These are phyloP conservation scores for Antechinus flavipes DNA, from an alignment of 2,113 vertebrate species.

Conservation along the genomic window DNA sequence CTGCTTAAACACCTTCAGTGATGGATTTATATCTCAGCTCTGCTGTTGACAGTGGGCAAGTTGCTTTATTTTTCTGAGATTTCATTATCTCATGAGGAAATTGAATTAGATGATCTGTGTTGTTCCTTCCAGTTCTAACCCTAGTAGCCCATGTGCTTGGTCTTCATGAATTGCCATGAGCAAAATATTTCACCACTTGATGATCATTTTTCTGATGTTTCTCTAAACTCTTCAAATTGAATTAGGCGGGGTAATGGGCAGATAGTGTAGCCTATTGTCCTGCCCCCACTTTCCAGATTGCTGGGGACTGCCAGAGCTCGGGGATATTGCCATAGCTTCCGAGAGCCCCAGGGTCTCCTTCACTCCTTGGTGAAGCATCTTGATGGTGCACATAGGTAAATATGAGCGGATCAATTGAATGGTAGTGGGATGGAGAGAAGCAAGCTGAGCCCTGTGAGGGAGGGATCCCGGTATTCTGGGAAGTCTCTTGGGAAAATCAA, in stretches of 20 bases:
- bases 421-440: not conserved
- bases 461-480: not conserved
- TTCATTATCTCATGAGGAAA: not conserved
- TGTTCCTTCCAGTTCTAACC: not conserved
- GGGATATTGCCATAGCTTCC: not conserved
- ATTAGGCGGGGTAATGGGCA: not conserved
- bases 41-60: not conserved
- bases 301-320: not conserved
- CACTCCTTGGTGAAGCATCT: not conserved
- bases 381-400: not conserved
- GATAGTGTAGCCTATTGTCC: not conserved
- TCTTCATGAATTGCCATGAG: not conserved
- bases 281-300: not conserved
- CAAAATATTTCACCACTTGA: not conserved
- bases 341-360: not conserved
- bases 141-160: not conserved
- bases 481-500: not conserved
- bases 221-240: not conserved
- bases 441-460: not conserved
- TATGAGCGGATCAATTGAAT: not conserved
- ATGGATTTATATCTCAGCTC: not conserved
- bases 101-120: not conserved
- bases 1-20: not conserved
- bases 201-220: not conserved
- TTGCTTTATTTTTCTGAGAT: not conserved